Evolutionary conservation across 2,797 vertebrate species (phyloP).

Genomic region (Trematocara caparti): DNA sequence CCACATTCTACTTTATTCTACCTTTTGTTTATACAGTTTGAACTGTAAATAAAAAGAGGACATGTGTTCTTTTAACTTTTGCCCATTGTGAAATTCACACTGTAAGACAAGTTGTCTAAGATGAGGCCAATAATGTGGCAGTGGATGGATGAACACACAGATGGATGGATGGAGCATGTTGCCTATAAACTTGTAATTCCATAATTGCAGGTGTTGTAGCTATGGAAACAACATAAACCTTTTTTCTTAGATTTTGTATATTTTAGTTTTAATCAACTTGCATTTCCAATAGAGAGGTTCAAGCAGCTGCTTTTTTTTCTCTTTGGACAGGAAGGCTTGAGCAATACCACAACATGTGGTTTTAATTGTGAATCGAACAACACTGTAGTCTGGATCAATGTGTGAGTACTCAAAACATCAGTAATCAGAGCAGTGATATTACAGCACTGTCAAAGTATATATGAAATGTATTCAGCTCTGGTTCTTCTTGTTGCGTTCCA

Average conservation of each 20-base stretch:
- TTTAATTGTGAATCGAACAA: neutral
- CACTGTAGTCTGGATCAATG: neutral
- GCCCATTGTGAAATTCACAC: fast-evolving
- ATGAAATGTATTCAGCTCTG: neutral
- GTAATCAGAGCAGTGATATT: neutral
- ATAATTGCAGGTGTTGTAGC: neutral
- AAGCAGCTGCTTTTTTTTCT: neutral
- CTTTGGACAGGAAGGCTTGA: neutral
- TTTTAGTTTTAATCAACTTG: neutral
- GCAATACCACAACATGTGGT: neutral
- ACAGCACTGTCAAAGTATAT: neutral
- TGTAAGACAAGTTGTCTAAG: neutral
- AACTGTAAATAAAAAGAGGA: neutral
- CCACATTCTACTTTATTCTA: fast-evolving
- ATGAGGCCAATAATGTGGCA: neutral
- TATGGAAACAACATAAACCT: neutral
- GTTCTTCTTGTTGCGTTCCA: neutral
- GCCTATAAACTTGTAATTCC: neutral
- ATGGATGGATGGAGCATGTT: neutral
- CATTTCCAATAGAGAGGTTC: neutral
- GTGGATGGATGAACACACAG: neutral
- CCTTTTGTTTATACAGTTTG: neutral
- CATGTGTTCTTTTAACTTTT: neutral
- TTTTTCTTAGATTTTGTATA: neutral
- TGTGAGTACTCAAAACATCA: fast-evolving